phyloP scores from a whole-genome alignment of 2,888 invertebrate genomes.

The Masnerella sp. region DNA sequence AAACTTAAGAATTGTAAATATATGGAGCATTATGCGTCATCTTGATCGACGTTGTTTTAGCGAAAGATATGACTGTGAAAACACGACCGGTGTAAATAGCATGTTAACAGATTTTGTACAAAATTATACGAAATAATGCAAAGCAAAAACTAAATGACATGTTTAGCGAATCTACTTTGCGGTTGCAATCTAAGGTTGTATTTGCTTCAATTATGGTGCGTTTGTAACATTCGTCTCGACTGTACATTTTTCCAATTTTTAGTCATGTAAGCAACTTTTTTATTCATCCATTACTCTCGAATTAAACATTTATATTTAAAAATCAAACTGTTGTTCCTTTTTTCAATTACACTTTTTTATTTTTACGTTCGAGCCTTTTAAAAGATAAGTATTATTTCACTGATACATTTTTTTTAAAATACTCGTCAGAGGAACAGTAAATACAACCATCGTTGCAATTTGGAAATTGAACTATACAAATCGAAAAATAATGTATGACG shows the following conservation, averaged over 20 bases:
- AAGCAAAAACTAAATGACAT: slow-evolving; percentile 15
- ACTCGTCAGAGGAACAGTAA: too few relatives aligned
- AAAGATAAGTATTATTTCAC: too few relatives aligned
- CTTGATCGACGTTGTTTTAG: slow-evolving; percentile 36
- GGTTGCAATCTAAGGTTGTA: slow-evolving; percentile 39
- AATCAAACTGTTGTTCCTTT: slow-evolving; percentile 34
- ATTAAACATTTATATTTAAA: slow-evolving; percentile 58
- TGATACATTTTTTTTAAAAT: too few relatives aligned
- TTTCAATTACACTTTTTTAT: too few relatives aligned
- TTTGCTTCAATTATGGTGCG: slow-evolving; percentile 45
- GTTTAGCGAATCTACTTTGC: slow-evolving; percentile 27
- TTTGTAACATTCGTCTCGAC: slow-evolving; percentile 43
- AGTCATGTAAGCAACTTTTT: slow-evolving; percentile 44
- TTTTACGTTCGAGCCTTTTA: too few relatives aligned
- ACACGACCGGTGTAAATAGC: slow-evolving; percentile 46
- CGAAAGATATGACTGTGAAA: slow-evolving; percentile 30
- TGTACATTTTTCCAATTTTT: slow-evolving; percentile 41
- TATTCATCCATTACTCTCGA: slow-evolving; percentile 33
- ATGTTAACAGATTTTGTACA: slow-evolving; percentile 58
- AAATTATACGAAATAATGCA: slow-evolving; percentile 49
- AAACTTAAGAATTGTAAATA: slow-evolving; percentile 45
- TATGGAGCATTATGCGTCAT: slow-evolving; percentile 56
- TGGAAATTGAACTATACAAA: slow-evolving; percentile 1
- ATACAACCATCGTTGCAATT: slow-evolving; percentile 31
- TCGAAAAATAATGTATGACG: slow-evolving; percentile 19